Evolutionary conservation across 2,113 vertebrate species (phyloP).

Genomic region (Galbula dea): DNA sequence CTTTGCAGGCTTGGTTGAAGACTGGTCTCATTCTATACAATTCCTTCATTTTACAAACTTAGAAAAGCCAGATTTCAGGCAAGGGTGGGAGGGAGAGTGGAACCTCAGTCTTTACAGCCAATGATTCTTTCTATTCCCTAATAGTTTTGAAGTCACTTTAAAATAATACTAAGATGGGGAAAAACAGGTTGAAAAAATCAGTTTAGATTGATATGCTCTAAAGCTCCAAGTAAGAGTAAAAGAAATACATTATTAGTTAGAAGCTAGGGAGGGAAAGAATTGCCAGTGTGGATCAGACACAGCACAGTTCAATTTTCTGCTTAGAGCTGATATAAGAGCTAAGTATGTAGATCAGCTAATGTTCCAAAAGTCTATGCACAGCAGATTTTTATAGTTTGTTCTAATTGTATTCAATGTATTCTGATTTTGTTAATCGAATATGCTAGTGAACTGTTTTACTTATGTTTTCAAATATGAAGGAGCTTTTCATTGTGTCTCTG

Average conservation of each 20-base stretch:
- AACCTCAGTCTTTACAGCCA: not conserved
- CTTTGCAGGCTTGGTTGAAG: not conserved
- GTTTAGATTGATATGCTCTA: not conserved
- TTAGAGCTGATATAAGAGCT: not conserved
- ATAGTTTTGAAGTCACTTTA: not conserved
- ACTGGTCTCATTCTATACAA: not conserved
- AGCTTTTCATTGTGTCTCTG: not conserved
- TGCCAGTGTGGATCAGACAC: not conserved
- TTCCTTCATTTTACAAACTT: not conserved
- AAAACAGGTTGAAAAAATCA: not conserved
- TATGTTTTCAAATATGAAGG: not conserved
- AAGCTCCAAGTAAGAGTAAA: not conserved
- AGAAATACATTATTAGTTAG: not conserved
- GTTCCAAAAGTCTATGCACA: not conserved
- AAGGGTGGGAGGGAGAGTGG: not conserved
- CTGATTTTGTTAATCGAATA: not conserved
- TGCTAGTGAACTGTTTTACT: not conserved
- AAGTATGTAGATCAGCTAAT: not conserved
- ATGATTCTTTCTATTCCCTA: not conserved
- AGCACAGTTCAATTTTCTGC: not conserved
- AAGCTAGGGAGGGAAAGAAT: not conserved
- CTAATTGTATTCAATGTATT: not conserved
- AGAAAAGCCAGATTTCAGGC: not conserved
- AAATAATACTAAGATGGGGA: not conserved
- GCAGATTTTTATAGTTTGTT: not conserved